Base-by-base conservation (phyloP, 2,888 invertebrate genomes). In the Embidobia sp. region DNA sequence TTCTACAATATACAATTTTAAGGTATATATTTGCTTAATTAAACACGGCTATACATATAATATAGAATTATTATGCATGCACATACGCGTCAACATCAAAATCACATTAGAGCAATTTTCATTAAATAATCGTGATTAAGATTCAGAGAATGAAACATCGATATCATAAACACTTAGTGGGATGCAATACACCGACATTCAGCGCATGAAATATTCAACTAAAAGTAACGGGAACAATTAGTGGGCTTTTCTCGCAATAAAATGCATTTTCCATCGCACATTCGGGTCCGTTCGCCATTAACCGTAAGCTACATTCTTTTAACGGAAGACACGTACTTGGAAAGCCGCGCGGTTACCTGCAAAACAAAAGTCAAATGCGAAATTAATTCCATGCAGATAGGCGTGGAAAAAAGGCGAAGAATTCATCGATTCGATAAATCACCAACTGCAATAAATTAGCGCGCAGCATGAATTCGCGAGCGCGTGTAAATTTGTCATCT, bases 401-500 rank as follows among this genome's bases (percentile, higher is more conserved):
- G n/a, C n/a, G n/a, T n/a, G n/a, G n/a, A n/a, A n/a, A n/a, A n/a
- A n/a, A n/a, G n/a, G n/a, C n/a, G n/a, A n/a, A n/a, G n/a, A n/a
- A n/a, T n/a, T n/a, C n/a, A n/a, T n/a, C n/a, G n/a, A n/a, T n/a
- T n/a, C n/a, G n/a, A n/a, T n/a, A n/a, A n/a, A n/a, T n/a, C n/a
- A n/a, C n/a, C n/a, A n/a, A n/a, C n/a, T 22, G 6, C 22, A 22
- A 22, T 22, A 6, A 22, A 22, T 22, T 22, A 4, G 3, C 22
- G 6, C 22, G 22, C 3, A 11, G 18, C 11, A 26, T 31, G 16
- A 49, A 37, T 35, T 61, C 15, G 29, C 13, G 49, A 42, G 40
- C 15, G 29, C 13, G 49, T 51, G 40, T 64, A 64, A 64, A 64
- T 64, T 51, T 64, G 64, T 53, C 49, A 40, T 19, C 13, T 51